phyloP scores from a whole-genome alignment of 1,140 invertebrate genomes.

The Camponotus vicinus region DNA sequence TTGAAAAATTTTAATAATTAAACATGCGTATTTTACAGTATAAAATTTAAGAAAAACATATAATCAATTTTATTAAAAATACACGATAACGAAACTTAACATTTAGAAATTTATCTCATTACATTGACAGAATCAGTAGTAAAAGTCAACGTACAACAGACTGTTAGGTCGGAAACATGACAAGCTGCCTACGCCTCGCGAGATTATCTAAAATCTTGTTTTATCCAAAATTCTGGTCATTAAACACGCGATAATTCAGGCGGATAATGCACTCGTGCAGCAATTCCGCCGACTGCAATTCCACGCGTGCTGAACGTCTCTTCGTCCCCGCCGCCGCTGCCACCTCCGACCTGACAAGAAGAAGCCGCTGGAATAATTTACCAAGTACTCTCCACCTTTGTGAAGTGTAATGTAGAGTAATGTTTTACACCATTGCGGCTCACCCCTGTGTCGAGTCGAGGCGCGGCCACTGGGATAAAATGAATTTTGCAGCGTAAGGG shows the following conservation, averaged over 20 bases:
- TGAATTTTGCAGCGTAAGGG: slow-evolving; percentile 70
- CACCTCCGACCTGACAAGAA: slow-evolving; percentile 37
- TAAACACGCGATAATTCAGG: slow-evolving; percentile 56
- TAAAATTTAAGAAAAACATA: neutral
- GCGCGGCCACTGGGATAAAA: slow-evolving; percentile 49
- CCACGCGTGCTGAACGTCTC: slow-evolving; percentile 34
- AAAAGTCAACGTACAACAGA: slow-evolving; percentile 16
- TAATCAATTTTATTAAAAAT: neutral
- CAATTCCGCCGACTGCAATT: slow-evolving; percentile 46
- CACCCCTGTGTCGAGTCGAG: slow-evolving; percentile 18
- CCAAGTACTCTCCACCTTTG: slow-evolving; percentile 54
- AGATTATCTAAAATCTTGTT: slow-evolving; percentile 47
- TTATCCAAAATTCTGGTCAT: slow-evolving; percentile 51
- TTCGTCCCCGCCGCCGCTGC: neutral
- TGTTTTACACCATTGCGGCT: slow-evolving; percentile 69
- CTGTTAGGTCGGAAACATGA: slow-evolving; percentile 23
- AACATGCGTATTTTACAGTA: neutral
- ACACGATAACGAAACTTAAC: neutral
- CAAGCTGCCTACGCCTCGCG: slow-evolving; percentile 10
- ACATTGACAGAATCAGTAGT: neutral
- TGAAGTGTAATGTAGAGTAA: slow-evolving; percentile 73
- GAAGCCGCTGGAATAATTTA: slow-evolving; percentile 67
- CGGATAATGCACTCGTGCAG: slow-evolving; percentile 48
- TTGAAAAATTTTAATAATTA: neutral
- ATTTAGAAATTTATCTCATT: neutral